Base-by-base conservation (phyloP, 2,797 vertebrate genomes). In the Perodicticus potto region DNA sequence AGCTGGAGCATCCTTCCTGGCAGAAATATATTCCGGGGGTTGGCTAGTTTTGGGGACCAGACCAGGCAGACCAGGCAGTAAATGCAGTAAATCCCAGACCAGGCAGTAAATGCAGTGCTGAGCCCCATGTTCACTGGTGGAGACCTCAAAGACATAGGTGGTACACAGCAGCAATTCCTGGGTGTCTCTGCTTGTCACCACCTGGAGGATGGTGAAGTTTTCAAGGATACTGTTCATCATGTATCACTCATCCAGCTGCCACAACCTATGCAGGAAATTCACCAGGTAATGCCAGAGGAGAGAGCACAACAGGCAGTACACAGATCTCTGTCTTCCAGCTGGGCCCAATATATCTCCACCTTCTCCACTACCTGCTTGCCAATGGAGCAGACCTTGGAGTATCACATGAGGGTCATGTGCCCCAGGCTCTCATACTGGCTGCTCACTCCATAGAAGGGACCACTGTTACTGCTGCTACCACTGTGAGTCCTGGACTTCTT, bases 31-130 rank as follows among this genome's bases (percentile, higher is more conserved):
- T 83, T 83, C 25, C 16, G 0, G 22, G 57, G n/a, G 27, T 43
- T 23, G 76, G 55, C 59, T 70, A 25, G 34, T 59, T 67, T 11
- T 12, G 81, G 91, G 90, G 45, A 5, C 5, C 27, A 98, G 96
- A 99, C 98, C 97, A n/a, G n/a, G n/a, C 98, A 98, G 98, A 99
- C 98, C 98, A 99, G 98, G 84, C 98, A 98, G 95, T 40, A 40
- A 96, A 99, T 99, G 90, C 99, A 98, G 94, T 99, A n/a, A 98
- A 97, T 99, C 98, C 97, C 98, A 98, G 98, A 99, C 98, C 98
- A 99, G 98, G 84, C 98, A 98, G 95, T 40, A 40, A 96, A 99
- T 99, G 90, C 99, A 98, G 94, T 99, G 98, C 80, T 99, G 98
- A 80, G 98, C 98, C 88, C 98, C 98, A 0, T 97, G 98, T 82